These are phyloP conservation scores for Latrodectus geometricus DNA, from an alignment of 1,140 invertebrate genomes.

Conservation along the genomic window DNA sequence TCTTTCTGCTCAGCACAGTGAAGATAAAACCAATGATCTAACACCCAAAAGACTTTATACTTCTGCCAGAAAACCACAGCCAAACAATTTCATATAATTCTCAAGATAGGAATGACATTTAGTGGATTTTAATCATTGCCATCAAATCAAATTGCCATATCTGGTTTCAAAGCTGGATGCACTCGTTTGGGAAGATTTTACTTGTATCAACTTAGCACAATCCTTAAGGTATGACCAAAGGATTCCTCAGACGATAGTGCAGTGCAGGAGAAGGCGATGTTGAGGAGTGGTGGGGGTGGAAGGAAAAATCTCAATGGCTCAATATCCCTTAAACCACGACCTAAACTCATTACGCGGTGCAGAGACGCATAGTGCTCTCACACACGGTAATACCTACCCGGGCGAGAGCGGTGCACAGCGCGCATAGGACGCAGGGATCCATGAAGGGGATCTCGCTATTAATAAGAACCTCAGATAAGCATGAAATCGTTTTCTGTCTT, in stretches of 20 bases:
- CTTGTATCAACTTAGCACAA: no score
- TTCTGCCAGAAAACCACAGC: no score
- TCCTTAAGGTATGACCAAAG: no score
- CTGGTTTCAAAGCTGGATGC: no score
- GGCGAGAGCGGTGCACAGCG: background rate
- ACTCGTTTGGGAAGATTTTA: no score
- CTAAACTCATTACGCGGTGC: constrained; percentile 38
- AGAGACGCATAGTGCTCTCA: background rate
- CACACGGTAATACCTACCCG: background rate
- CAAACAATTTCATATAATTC: no score
- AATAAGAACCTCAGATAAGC: constrained; percentile 56
- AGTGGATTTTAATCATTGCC: no score
- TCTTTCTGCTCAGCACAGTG: no score
- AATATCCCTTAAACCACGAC: background rate
- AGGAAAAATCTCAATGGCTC: background rate
- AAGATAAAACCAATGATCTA: no score
- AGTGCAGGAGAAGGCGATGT: background rate
- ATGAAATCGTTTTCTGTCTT: constrained; percentile 52
- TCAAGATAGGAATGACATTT: no score
- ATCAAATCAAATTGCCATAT: no score
- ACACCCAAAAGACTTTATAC: no score
- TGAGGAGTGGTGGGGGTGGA: background rate
- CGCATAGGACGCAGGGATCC: constrained; percentile 13
- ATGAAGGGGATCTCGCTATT: constrained; percentile 38
- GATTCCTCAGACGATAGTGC: background rate